phyloP scores from a whole-genome alignment of 2,797 vertebrate species.

The Otolemur crassicaudatus region DNA sequence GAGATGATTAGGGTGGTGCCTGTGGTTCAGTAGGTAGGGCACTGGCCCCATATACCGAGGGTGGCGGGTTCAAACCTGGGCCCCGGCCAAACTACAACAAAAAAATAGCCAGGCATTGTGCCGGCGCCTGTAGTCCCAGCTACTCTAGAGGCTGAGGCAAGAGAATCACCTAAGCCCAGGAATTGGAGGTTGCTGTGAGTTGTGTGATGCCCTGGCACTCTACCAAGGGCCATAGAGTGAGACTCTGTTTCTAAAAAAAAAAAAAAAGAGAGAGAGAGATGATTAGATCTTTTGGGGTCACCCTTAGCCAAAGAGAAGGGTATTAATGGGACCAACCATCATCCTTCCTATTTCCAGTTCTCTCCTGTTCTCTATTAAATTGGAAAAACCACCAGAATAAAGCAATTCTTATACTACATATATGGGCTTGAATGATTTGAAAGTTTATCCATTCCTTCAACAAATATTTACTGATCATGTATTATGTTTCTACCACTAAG shows the following conservation, averaged over 20 bases:
- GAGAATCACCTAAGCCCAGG: no score
- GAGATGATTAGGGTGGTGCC: not conserved
- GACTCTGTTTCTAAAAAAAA: no score
- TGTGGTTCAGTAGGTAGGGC: no score
- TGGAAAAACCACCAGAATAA: not conserved
- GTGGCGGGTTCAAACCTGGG: no score
- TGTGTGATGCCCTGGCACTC: no score
- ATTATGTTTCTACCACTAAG: slow-evolving; percentile 2
- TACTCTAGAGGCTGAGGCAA: no score
- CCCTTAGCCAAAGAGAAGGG: not conserved
- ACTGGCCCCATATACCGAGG: no score
- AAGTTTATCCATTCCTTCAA: slow-evolving; percentile 46
- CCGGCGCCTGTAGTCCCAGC: no score
- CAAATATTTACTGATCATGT: slow-evolving; percentile 19
- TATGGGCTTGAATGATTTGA: not conserved
- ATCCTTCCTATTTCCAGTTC: not conserved
- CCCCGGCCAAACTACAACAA: no score
- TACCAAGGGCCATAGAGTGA: no score
- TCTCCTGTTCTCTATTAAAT: not conserved
- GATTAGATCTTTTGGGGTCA: not conserved
- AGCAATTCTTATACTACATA: not conserved
- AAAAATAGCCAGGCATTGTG: no score
- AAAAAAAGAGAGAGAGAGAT: not conserved
- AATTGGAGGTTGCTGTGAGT: no score
- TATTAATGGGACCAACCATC: not conserved